phyloP scores from a whole-genome alignment of 37 sponge, comb jelly and placozoan species.

The Ianthella basta region DNA sequence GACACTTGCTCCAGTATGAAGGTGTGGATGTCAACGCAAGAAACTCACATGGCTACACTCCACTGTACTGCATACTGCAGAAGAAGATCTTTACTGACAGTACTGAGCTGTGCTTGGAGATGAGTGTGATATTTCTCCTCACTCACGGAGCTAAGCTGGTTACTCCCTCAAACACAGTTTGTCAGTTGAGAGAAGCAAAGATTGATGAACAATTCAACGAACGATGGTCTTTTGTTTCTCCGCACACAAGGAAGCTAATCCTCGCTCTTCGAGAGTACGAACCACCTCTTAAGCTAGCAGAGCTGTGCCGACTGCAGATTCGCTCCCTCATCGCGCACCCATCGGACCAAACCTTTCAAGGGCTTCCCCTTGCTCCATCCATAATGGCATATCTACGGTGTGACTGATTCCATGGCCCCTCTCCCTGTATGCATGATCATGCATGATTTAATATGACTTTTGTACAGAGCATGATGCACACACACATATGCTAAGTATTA shows the following conservation, averaged over 20 bases:
- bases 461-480: no score
- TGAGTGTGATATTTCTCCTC: conserved; percentile 61
- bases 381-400: conserved; percentile 8
- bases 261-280: conserved; percentile 47
- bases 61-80: conserved; percentile 71
- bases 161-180: conserved; percentile 45
- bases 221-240: conserved; percentile 71
- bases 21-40: conserved; percentile 42
- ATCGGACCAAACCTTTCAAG: neutral
- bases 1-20: conserved; percentile 21
- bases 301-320: neutral
- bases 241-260: conserved; percentile 65
- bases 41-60: conserved; percentile 63
- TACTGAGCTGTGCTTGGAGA: conserved; percentile 48
- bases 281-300: conserved; percentile 8
- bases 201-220: conserved; percentile 24
- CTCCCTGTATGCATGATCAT: no score
- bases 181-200: conserved; percentile 43
- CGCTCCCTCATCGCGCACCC: conserved; percentile 11
- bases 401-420: neutral
- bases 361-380: neutral
- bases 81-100: conserved; percentile 50
- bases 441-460: no score
- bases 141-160: conserved; percentile 36
- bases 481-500: no score